phyloP scores from a whole-genome alignment of 2,113 vertebrate species.

The Symphodus melops region DNA sequence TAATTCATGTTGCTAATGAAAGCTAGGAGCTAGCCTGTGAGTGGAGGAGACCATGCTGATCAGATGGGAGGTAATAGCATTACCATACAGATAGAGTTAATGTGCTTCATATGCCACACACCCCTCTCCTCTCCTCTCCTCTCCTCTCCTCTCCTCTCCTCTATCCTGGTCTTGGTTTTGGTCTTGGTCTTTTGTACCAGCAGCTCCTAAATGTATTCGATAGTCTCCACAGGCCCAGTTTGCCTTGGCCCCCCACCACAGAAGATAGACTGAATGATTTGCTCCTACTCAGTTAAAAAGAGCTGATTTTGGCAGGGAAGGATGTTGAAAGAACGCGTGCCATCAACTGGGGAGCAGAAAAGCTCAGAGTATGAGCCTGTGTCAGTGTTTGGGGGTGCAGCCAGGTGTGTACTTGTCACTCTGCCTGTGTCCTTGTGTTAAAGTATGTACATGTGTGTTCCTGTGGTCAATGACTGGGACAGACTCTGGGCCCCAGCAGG shows the following conservation, averaged over 20 bases:
- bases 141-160: background rate
- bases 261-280: constrained; percentile 70
- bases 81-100: constrained; percentile 77
- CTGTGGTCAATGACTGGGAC: constrained; percentile 64
- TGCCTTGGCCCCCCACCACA: constrained; percentile 66
- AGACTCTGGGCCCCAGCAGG: constrained; percentile 63
- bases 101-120: constrained; percentile 51
- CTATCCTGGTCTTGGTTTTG: background rate
- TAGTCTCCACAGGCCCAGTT: constrained; percentile 33
- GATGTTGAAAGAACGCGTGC: constrained; percentile 61
- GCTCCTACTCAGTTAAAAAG: constrained; percentile 62
- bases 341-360: constrained; percentile 57
- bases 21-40: constrained; percentile 69
- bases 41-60: constrained; percentile 66
- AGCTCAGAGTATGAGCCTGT: constrained; percentile 18
- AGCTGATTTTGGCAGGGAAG: constrained; percentile 71
- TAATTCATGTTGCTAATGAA: constrained; percentile 82
- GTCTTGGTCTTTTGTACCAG: background rate
- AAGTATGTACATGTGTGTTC: constrained; percentile 59
- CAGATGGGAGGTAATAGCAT: constrained; percentile 73
- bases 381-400: constrained; percentile 12
- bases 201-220: background rate
- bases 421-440: constrained; percentile 40
- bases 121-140: constrained; percentile 9
- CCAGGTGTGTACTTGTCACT: constrained; percentile 51